These are phyloP conservation scores for Lophochroa leadbeateri DNA, from an alignment of 2,113 vertebrate genomes.

Conservation along the genomic window DNA sequence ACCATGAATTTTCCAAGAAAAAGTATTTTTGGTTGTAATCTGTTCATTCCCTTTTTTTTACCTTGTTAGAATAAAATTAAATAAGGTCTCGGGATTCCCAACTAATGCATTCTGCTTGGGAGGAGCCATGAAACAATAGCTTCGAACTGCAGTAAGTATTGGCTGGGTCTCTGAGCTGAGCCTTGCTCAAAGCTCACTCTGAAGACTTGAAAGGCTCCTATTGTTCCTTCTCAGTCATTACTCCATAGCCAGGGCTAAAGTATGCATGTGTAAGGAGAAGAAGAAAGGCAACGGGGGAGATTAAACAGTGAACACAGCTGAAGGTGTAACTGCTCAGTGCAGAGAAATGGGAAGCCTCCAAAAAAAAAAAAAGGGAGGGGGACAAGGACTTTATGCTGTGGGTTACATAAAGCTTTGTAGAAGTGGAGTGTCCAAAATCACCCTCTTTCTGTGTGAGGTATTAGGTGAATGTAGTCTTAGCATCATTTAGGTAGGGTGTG, in stretches of 20 bases:
- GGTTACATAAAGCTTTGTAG: conserved; percentile 24
- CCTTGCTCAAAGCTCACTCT: conserved; percentile 59
- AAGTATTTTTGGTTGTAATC: conserved; percentile 21
- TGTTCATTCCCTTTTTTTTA: neutral
- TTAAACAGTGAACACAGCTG: conserved; percentile 66
- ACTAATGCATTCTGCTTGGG: conserved; percentile 52
- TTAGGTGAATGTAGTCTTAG: conserved; percentile 30
- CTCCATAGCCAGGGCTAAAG: conserved; percentile 78
- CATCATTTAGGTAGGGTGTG: neutral
- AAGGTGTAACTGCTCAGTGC: conserved; percentile 61
- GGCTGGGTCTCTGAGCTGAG: conserved; percentile 66
- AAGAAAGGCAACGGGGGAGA: conserved; percentile 64
- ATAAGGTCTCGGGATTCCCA: neutral
- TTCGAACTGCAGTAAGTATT: conserved; percentile 78
- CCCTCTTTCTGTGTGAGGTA: neutral
- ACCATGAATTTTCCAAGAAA: conserved; percentile 7
- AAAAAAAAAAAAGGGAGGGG: neutral
- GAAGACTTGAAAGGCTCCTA: conserved; percentile 81
- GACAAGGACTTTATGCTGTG: neutral
- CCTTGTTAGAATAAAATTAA: conserved; percentile 34
- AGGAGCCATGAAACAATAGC: conserved; percentile 60
- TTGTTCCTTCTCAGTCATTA: conserved; percentile 83
- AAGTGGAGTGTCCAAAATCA: neutral
- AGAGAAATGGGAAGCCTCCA: conserved; percentile 51
- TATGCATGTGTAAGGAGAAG: conserved; percentile 80